Base-by-base conservation (phyloP, 2,797 vertebrate genomes). In the Clarias laeviceps region DNA sequence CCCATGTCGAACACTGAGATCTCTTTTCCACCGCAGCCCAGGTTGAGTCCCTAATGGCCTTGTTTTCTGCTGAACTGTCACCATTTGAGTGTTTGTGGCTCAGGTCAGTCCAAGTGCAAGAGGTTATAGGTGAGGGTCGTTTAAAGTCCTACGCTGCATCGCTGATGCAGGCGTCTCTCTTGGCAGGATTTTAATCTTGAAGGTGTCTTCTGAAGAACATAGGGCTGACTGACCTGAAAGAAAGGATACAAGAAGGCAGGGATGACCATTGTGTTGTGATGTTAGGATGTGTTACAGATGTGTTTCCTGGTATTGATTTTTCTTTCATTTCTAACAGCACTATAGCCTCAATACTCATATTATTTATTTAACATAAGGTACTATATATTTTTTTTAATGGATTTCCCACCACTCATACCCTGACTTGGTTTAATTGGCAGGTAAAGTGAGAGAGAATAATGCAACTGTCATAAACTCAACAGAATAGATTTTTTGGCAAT, bases 1-100 rank as follows among this genome's bases (percentile, higher is more conserved):
- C 90, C 89, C 84, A 34, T 24, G 82, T 69, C 83, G 85, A 92
- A 91, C 91, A 94, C 91, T 90, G 87, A 78, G 87, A 87, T 91
- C 88, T 88, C 32, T 84, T 62, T 80, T 56, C 57, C 64, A 92
- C 88, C 91, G 84, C 87, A 61, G 91, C 84, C 87, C 88, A 87
- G 88, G 88, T 89, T 89, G 80, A 87, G 85, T 4, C 45, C 86
- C 86, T 83, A 70, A 54, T 64, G 80, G 66, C 76, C 59, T 34
- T 78, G 50, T 14, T 34, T 50, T 64, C 59, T 54, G 61, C 70
- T 69, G 50, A 84, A 82, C 84, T 61, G 45, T 84, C 73, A 40
- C 80, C 40, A 4, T 29, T 29, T 82, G 82, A 64, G 68, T 68
- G 18, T 68, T 37, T 66, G 68, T 56, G 11, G 34, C 37, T 37